Evolutionary conservation across 2,888 invertebrate genomes (phyloP), one percentile per base, ranked within the genome.

Genomic region (Panopea generosa): DNA sequence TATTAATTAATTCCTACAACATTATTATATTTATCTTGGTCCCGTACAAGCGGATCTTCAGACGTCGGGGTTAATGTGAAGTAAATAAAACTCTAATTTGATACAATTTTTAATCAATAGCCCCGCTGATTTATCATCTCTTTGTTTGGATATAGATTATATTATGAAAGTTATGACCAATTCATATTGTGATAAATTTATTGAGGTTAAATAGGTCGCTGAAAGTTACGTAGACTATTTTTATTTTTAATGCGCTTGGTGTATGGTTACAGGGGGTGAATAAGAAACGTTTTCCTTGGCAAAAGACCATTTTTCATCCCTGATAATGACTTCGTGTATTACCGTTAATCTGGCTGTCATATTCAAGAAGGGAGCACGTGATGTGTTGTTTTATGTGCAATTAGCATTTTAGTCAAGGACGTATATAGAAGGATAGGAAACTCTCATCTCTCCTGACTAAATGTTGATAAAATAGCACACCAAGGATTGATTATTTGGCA

Each of bases 1-100:
- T 72, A 77, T 68, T 77, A 77, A 77, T 77, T 77, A 77, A 77
- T 72, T 53, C 72, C 68, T 18, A 11, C 40, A 33, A 65, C 65
- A 65, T 73, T 50, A 40, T 43, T 29, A 6, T 77, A 56, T 77
- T 77, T 77, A 57, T 66, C 38, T 52, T 26, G n/a, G 50, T 49
- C 56, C 52, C 33, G 47, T 60, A 60, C 27, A 24, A 29, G 20
- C 33, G 27, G 49, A 24, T 20, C 43, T 24, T 27, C 38, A 45
- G 59, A 50, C 38, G 33, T n/a, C 29, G 20, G 27, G 52, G 72
- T 60, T 72, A 59, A 72, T 72, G 29, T 55, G 62, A 29, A 72
- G 72, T 72, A 72, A 72, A 72, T 72, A 72, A 72, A 72, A 65
- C 40, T 53, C 59, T 65, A 65, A 72, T 72, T 72, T 72, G 60